Percentiles rank a stretch among this genome's conserved stretches.
phyloP scores from a whole-genome alignment of 2,113 vertebrate genomes.

The Martes martes region DNA sequence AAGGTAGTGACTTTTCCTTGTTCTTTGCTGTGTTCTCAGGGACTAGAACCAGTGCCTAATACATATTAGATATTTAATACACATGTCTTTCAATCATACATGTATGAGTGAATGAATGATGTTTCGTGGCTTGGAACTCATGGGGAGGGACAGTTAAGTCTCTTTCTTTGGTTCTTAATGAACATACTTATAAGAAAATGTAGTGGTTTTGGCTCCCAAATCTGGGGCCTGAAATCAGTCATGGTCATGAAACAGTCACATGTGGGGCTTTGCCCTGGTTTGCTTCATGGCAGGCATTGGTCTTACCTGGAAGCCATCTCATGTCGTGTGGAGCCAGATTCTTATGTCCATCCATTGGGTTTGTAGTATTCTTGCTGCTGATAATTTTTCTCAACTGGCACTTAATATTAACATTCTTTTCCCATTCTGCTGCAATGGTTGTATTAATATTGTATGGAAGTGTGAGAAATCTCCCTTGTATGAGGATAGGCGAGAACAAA shows the following conservation, averaged over 20 bases:
- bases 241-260: neutral
- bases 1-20: neutral
- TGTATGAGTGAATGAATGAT: neutral
- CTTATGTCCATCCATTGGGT: neutral
- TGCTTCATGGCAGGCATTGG: neutral
- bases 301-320: neutral
- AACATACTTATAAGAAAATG: neutral
- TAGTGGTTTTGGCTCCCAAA: neutral
- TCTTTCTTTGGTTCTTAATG: neutral
- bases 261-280: neutral
- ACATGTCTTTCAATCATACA: neutral
- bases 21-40: neutral
- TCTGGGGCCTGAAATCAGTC: neutral
- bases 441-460: neutral
- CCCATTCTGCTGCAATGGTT: neutral
- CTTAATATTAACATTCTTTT: neutral
- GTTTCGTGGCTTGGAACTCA: neutral
- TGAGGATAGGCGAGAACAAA: neutral
- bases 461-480: neutral
- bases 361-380: neutral
- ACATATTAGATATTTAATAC: neutral
- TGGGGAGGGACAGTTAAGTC: neutral
- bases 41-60: neutral
- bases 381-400: neutral
- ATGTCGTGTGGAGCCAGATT: neutral